phyloP scores from a whole-genome alignment of 1,140 invertebrate species.

The Belonocnema kinseyi region DNA sequence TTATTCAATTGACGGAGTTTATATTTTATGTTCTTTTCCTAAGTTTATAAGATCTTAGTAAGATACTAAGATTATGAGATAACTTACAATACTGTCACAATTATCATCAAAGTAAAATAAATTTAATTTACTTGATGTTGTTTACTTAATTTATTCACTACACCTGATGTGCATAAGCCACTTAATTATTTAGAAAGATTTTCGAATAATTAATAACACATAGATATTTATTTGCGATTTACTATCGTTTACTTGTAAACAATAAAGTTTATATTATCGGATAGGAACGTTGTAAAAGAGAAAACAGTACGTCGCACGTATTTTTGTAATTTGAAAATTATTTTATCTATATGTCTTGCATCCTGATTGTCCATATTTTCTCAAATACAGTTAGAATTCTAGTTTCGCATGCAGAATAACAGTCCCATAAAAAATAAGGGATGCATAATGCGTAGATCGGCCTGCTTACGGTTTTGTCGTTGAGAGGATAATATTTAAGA shows the following conservation, averaged over 20 bases:
- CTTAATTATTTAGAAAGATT: too few relatives aligned
- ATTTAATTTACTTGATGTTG: too few relatives aligned
- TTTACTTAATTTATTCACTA: too few relatives aligned
- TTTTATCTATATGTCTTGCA: neutral
- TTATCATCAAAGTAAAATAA: too few relatives aligned
- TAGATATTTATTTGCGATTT: too few relatives aligned
- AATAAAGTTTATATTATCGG: neutral
- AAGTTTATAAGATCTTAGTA: too few relatives aligned
- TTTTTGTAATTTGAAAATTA: conserved; percentile 29
- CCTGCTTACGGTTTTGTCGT: conserved; percentile 29
- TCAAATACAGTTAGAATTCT: conserved; percentile 25
- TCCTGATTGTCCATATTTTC: conserved; percentile 16
- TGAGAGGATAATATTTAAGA: conserved; percentile 23
- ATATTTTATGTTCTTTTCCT: too few relatives aligned
- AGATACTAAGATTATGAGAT: too few relatives aligned
- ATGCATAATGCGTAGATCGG: conserved; percentile 22
- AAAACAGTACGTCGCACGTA: conserved; percentile 2
- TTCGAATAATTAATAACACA: too few relatives aligned
- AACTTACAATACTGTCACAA: too few relatives aligned
- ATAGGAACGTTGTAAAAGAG: conserved; percentile 2
- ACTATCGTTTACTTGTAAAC: neutral
- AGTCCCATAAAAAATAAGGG: conserved; percentile 7
- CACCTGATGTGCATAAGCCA: too few relatives aligned
- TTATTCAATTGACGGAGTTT: too few relatives aligned
- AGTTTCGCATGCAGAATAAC: conserved; percentile 13